phyloP scores from a whole-genome alignment of 92 coral and sea anemone genomes.

The Bergia sp. region DNA sequence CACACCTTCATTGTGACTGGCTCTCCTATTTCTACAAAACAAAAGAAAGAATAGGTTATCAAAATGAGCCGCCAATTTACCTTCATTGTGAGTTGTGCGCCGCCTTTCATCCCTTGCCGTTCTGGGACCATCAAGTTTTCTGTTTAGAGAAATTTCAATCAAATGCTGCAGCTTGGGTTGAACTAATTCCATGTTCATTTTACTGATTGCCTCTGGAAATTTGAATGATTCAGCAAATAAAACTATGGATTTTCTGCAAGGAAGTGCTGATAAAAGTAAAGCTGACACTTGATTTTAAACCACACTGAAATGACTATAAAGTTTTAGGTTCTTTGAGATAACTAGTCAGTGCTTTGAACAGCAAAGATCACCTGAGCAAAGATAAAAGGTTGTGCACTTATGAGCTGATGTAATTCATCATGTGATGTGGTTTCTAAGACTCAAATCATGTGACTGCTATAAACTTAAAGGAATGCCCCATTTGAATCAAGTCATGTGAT shows the following conservation, averaged over 20 bases:
- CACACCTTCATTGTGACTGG: constrained; percentile 37
- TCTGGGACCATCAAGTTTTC: constrained; percentile 93
- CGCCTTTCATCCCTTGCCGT: constrained; percentile 95
- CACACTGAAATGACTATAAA: neutral
- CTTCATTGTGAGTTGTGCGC: constrained; percentile 98
- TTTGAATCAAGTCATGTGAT: constrained; percentile 13
- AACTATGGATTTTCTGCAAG: neutral
- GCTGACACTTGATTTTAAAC: neutral
- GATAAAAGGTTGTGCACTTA: neutral
- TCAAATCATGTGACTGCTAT: neutral
- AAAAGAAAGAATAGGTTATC: constrained; percentile 21
- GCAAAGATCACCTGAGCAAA: constrained; percentile 12
- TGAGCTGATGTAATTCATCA: constrained; percentile 6
- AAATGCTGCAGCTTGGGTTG: constrained; percentile 17
- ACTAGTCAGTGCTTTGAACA: neutral
- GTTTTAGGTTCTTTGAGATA: neutral
- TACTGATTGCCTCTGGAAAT: neutral
- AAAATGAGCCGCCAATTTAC: constrained; percentile 36
- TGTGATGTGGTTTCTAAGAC: neutral
- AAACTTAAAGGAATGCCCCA: constrained; percentile 4
- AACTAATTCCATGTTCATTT: constrained; percentile 19
- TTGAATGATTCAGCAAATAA: neutral
- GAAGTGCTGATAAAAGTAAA: neutral
- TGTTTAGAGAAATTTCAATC: constrained; percentile 63
- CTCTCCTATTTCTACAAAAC: constrained; percentile 18